Evolutionary conservation across 2,888 invertebrate species (phyloP), one percentile per base, ranked within the genome.

Genomic region (Byasa hedistus): DNA sequence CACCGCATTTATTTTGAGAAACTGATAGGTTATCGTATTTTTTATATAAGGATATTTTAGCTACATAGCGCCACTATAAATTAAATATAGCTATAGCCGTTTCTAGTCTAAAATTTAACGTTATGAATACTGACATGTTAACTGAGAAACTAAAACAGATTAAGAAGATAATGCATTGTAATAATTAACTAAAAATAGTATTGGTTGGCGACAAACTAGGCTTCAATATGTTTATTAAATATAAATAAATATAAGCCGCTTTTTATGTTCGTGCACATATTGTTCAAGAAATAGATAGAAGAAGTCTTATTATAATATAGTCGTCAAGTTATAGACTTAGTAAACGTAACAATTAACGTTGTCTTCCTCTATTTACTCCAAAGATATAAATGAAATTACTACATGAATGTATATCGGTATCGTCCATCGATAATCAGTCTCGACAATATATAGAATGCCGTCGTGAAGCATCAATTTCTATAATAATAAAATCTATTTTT

Each of bases 401-500:
- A 61, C 36, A 54, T 19, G 54, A 8, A 55, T 15, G 55, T 61
- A 36, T 22, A 54, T 19, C 7, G 2, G 22, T 22, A 5, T 48
- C 19, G 39, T 39, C 12, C 19, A 48, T 48, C 19, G 48, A 48
- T 48, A 54, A 22, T 12, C 52, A 54, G 52, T 27, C 54, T 54
- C 54, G 24, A 54, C 21, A 23, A 17, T 59, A 59, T 59, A 32
- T 48, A 48, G 59, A 64, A 39, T 27, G 39, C n/a, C 54, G 12
- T 59, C 64, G 64, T 59, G 64, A 59, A 27, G 54, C 15, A 58
- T 57, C 22, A 58, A 58, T 64, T 57, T 23, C 12, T 1, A 36
- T 52, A 54, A 32, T 22, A 56, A 64, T 36, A 57, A 64, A 64
- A 52, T 52, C 64, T 64, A 64, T 64, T 64, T 64, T 52, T 57